Evolutionary conservation across 2,888 invertebrate species (phyloP), one percentile per base, ranked within the genome.

Genomic region (Pristionchus mayeri): DNA sequence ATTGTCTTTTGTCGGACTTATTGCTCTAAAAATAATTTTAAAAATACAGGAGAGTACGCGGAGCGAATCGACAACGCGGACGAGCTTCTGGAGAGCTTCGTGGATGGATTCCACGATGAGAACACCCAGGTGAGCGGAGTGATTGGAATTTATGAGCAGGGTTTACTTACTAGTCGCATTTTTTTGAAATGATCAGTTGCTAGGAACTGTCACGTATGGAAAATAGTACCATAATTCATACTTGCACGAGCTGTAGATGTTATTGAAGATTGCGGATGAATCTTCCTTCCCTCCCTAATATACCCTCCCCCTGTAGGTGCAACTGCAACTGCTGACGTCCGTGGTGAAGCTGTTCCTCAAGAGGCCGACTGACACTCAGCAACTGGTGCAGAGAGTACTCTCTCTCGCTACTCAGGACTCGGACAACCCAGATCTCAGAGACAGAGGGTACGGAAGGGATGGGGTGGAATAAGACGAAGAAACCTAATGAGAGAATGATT

Each of bases 11-110:
- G 48, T 48, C 11, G 44, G 13, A 13, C 44, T 44, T 44, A 44
- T 44, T n/a, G n/a, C 44, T 44, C 44, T 44, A 44, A 44, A 44
- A 44, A 44, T 44, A n/a, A n/a, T n/a, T n/a, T n/a, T n/a, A n/a
- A n/a, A n/a, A n/a, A n/a, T 63, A 1, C 63, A 82, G 78, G 89
- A 54, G 98, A 99, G 94, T 99, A 99, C 94, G 99, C 99, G 0
- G 99, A 99, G 93, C 95, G 99, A 88, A 99, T 99, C 90, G 99
- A 99, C 94, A 99, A 99, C 93, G 99, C 99, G 0, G 99, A 99
- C 92, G 99, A 99, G 92, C 94, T 99, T 44, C 94, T 99, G 30
- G 98, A 99, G 93, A 97, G 97, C 87, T 99, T 99, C 94, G 94
- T 99, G 11, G 99, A 99, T 94, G 98, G 97, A 18, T 98, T 98